These are phyloP conservation scores for Leptodactylus fuscus DNA, from an alignment of 2,113 vertebrate species.

Conservation along the genomic window DNA sequence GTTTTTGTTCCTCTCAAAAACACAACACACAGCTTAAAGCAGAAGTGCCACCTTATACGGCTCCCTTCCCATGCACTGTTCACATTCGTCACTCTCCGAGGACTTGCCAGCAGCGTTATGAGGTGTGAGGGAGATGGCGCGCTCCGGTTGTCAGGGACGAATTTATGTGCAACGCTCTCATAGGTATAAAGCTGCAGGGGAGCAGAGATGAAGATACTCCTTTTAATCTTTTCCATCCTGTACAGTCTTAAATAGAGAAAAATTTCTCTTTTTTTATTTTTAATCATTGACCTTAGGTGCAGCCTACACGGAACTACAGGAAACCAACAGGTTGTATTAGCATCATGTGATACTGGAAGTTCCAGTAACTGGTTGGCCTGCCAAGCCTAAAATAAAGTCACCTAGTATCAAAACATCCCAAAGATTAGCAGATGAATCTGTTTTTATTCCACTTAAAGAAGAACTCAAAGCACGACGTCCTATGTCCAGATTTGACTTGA, in stretches of 20 bases:
- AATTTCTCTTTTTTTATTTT: neutral
- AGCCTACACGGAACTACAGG: too few relatives aligned
- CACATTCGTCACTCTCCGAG: neutral
- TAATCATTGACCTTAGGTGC: neutral
- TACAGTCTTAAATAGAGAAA: neutral
- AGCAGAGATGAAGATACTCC: neutral
- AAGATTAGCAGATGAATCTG: neutral
- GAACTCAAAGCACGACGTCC: neutral
- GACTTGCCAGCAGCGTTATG: slow-evolving; percentile 1
- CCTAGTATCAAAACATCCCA: neutral
- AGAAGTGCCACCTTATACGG: slow-evolving; percentile 8
- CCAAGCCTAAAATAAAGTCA: neutral
- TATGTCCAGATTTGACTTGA: neutral
- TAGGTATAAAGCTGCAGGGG: neutral
- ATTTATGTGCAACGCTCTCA: neutral
- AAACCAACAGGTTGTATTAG: neutral
- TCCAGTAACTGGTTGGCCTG: neutral
- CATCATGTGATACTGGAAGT: neutral
- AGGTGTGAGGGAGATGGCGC: neutral
- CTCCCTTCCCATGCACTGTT: slow-evolving; percentile 12
- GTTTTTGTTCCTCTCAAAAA: slow-evolving; percentile 63
- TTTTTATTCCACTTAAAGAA: neutral
- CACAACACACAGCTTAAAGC: slow-evolving; percentile 20
- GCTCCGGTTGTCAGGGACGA: slow-evolving; percentile 29
- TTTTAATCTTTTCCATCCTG: neutral